These are phyloP conservation scores for Tetrapedia diversipes DNA, from an alignment of 2,888 invertebrate genomes.

Conservation along the genomic window DNA sequence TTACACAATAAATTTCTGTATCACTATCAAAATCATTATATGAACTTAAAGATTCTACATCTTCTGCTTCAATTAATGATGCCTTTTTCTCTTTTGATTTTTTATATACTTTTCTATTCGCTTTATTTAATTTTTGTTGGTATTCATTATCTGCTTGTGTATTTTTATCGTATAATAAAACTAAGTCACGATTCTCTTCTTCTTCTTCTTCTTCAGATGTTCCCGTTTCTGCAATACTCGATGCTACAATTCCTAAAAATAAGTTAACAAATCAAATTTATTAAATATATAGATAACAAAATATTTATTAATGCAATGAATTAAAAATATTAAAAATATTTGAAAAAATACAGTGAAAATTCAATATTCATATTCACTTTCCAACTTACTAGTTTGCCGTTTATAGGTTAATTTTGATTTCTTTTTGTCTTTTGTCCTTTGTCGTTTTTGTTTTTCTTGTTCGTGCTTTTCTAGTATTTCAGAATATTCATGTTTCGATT, in stretches of 20 bases:
- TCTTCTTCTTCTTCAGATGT: conserved; percentile 60
- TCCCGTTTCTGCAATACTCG: conserved; percentile 79
- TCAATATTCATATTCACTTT: background rate
- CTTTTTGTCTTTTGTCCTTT: conserved; percentile 37
- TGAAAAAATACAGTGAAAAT: background rate
- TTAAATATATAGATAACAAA: background rate
- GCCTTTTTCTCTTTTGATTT: conserved; percentile 49
- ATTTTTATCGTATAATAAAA: conserved; percentile 14
- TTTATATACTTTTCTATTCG: conserved; percentile 22
- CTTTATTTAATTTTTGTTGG: conserved; percentile 22
- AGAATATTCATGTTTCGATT: conserved; percentile 60
- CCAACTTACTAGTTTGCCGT: conserved; percentile 59
- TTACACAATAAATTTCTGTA: conserved; percentile 75
- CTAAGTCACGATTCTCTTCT: conserved; percentile 35
- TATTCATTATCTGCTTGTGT: conserved; percentile 11
- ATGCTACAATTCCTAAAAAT: conserved; percentile 65
- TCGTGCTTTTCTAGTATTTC: conserved; percentile 46
- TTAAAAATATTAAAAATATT: conserved; percentile 9
- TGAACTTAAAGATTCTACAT: conserved; percentile 52
- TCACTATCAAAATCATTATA: conserved; percentile 71
- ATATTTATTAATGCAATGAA: too few species aligned
- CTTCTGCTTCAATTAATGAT: conserved; percentile 39
- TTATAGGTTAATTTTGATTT: conserved; percentile 49
- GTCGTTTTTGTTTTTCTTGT: conserved; percentile 60
- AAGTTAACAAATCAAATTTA: background rate